A percentile compares a stretch with the other conserved stretches of the same genome.
Evolutionary conservation across 2,888 invertebrate genomes (phyloP).

Genomic region (Heliconius ismenius): DNA sequence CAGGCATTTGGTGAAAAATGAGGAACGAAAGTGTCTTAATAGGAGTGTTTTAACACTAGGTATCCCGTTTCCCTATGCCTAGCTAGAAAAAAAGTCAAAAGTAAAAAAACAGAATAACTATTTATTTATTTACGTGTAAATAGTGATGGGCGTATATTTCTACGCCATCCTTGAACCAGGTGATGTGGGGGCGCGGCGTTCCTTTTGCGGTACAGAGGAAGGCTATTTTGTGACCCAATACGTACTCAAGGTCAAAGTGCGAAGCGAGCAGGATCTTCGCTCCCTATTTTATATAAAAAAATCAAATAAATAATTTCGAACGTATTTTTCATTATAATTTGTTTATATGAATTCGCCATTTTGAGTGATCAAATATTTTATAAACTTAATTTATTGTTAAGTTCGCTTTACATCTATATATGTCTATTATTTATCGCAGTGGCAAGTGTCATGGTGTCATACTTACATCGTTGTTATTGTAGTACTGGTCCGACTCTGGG

Average conservation of each 20-base stretch:
- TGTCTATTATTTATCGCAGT: neutral
- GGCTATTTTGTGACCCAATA: constrained; percentile 95
- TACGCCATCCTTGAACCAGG: constrained; percentile 97
- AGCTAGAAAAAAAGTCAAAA: too few relatives aligned
- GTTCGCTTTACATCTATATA: neutral
- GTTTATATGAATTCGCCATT: neutral
- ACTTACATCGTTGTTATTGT: constrained; percentile 93
- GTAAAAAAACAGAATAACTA: too few relatives aligned
- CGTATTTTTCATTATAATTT: neutral
- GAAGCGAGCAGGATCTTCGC: constrained; percentile 94
- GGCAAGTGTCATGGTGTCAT: neutral
- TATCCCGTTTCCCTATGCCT: too few relatives aligned
- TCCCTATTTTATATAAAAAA: constrained; percentile 81
- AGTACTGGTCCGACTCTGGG: constrained; percentile 94
- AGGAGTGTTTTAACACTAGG: too few relatives aligned
- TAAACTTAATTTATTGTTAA: neutral
- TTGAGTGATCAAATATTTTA: neutral
- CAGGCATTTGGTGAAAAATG: too few relatives aligned
- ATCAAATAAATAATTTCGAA: neutral
- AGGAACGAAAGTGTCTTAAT: too few relatives aligned
- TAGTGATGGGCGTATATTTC: constrained; percentile 95
- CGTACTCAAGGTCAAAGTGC: constrained; percentile 96
- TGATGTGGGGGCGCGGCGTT: constrained; percentile 93
- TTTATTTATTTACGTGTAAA: constrained; percentile 86
- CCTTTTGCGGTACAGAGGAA: constrained; percentile 96